A percentile compares a stretch with the other conserved stretches of the same genome.
These are phyloP conservation scores for Seriola dumerili DNA, from an alignment of 2,113 vertebrate species.

Conservation along the genomic window DNA sequence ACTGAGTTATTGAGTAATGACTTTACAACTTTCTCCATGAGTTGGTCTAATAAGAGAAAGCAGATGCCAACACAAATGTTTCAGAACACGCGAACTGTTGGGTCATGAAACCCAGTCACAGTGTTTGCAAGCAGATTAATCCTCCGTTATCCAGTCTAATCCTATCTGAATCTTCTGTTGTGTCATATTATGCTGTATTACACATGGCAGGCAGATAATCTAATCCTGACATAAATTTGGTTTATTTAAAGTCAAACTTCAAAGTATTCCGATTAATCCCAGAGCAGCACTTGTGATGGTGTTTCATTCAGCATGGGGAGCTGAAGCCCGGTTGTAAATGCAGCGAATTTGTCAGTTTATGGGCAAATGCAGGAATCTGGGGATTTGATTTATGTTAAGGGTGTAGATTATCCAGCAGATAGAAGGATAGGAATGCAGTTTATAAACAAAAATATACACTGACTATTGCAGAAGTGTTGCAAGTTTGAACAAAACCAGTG, in stretches of 20 bases:
- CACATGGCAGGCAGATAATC: conserved; percentile 18
- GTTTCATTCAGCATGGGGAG: conserved; percentile 5
- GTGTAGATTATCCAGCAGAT: conserved; percentile 10
- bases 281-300: conserved; percentile 7
- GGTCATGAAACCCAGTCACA: neutral
- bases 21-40: neutral
- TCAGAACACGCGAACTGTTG: conserved; percentile 11
- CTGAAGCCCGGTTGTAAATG: conserved; percentile 17
- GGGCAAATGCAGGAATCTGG: conserved; percentile 15
- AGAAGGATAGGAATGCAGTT: no score
- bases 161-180: conserved; percentile 33
- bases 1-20: neutral
- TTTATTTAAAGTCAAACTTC: conserved; percentile 40
- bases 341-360: conserved; percentile 1
- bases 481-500: neutral
- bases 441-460: no score
- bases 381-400: neutral
- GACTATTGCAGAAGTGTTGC: neutral
- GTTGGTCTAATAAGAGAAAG: conserved; percentile 8
- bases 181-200: conserved; percentile 37
- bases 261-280: conserved; percentile 15
- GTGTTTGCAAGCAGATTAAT: conserved; percentile 38
- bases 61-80: conserved; percentile 5
- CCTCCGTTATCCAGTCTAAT: conserved; percentile 35
- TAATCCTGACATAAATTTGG: conserved; percentile 42